Evolutionary conservation across 2,888 invertebrate species (phyloP), one percentile per base, ranked within the genome.

Genomic region (Nymphalis c-album): DNA sequence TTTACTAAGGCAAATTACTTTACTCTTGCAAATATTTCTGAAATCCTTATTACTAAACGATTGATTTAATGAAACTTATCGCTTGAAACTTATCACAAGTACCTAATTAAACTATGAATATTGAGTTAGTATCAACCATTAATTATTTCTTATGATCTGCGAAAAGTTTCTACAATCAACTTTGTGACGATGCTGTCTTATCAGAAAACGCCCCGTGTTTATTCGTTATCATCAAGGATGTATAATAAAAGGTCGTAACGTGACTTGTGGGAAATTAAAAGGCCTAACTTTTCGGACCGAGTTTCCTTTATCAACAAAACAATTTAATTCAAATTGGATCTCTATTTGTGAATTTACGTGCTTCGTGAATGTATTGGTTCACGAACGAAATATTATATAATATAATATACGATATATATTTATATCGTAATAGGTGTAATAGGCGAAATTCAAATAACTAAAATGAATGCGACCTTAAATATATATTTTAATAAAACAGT

Each of bases 181-280:
- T 69, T 64, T 64, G 60, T 16, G 62, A 60, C 61, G 51, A 63
- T 64, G 64, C 60, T 69, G 50, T 68, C 59, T 66, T 64, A 64
- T 61, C n/a, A 62, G 22, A 65, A 40, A 67, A 61, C 63, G 67
- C 20, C 71, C 66, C 62, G 48, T 74, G 71, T 70, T 71, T 70
- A 67, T 70, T 72, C 69, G 64, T 69, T 69, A 65, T 63, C 63
- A 60, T 64, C 59, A 57, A 72, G 75, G 75, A 72, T 77, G 75
- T 81, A 57, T 81, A 78, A 75, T 76, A 78, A 75, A 80, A 80
- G 80, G 77, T 68, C 62, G 76, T 84, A 78, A 85, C 89, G 89
- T 90, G 89, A 82, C 84, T 81, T 50, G 65, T 77, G 76, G 78
- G 78, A 82, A 81, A 85, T 88, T 86, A 82, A 68, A 70, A 80